These are phyloP conservation scores for Athrips mouffetella DNA, from an alignment of 2,888 invertebrate species.

Conservation along the genomic window DNA sequence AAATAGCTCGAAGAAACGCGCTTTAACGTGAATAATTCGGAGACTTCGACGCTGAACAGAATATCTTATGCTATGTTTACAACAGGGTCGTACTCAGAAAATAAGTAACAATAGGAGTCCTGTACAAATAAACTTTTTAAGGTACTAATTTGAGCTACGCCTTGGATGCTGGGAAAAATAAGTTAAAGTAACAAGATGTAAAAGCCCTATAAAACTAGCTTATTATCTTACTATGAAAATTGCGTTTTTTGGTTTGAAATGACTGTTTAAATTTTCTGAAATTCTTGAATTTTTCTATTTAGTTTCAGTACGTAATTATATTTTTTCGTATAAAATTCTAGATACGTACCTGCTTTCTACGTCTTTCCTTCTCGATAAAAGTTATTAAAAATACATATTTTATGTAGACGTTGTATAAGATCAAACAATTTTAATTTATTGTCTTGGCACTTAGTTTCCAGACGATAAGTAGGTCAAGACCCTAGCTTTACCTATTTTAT, in stretches of 20 bases:
- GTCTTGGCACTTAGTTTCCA: neutral
- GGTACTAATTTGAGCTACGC: no score
- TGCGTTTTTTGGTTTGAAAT: no score
- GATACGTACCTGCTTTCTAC: neutral
- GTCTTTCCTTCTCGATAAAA: neutral
- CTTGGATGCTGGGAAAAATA: no score
- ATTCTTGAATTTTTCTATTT: no score
- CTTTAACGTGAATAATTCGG: conserved; percentile 51
- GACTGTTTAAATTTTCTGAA: no score
- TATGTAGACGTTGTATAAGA: neutral
- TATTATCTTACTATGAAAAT: no score
- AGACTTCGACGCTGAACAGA: conserved; percentile 40
- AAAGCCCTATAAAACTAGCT: no score
- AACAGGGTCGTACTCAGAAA: neutral
- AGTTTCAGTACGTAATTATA: no score
- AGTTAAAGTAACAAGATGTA: no score
- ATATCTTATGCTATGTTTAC: conserved; percentile 21
- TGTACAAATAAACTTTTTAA: no score
- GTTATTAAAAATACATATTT: conserved; percentile 7
- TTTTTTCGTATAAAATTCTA: neutral
- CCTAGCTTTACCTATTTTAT: no score
- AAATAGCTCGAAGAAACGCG: conserved; percentile 53
- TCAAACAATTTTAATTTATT: conserved; percentile 5
- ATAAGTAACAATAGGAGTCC: neutral
- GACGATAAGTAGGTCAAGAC: neutral